A percentile compares a stretch with the other conserved stretches of the same genome.
Conservation (phyloP, 2,113 vertebrate species). For the Alosa alosa region DNA sequence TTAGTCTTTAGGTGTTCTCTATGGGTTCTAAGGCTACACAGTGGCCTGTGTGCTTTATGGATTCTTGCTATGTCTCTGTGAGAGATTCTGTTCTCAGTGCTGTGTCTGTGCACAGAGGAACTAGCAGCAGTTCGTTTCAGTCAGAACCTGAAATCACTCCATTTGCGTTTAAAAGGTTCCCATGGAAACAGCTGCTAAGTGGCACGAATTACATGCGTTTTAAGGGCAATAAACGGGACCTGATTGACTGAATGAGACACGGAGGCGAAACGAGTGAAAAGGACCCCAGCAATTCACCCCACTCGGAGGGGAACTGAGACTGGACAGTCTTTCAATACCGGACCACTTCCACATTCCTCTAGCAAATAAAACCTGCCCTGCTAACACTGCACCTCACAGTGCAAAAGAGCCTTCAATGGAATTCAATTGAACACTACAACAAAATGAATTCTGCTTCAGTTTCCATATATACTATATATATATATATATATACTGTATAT, state of each 20-base stretch:
- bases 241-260: neutral
- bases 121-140: neutral
- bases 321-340: neutral
- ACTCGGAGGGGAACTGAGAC: too few species aligned
- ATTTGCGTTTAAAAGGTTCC: conserved; percentile 58
- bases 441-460: neutral
- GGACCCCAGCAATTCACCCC: neutral
- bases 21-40: too few species aligned
- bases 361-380: neutral
- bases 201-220: conserved; percentile 38
- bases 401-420: neutral
- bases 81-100: neutral
- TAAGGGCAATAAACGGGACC: conserved; percentile 21
- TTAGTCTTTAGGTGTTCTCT: too few species aligned
- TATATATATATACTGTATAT: neutral
- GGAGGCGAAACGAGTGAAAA: neutral
- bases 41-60: neutral
- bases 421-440: neutral
- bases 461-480: neutral
- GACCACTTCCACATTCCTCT: neutral
- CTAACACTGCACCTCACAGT: neutral
- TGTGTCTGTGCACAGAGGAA: too few species aligned
- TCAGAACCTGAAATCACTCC: conserved; percentile 35
- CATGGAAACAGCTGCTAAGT: conserved; percentile 60
- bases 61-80: too few species aligned